Base-by-base conservation (phyloP, 2,797 vertebrate genomes). In the Gila robusta region DNA sequence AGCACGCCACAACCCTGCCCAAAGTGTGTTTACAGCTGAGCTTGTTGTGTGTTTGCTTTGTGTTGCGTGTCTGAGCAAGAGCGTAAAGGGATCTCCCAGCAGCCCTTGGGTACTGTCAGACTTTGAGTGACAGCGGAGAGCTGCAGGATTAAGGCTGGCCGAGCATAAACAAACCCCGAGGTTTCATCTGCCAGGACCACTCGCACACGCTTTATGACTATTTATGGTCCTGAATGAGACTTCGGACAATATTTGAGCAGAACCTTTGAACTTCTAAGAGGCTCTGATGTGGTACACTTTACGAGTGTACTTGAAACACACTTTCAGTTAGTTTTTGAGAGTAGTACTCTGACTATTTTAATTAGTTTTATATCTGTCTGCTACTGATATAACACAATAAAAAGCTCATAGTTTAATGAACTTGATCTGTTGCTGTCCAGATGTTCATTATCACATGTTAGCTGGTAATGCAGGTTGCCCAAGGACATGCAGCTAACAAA, bases 61-160 rank as follows among this genome's bases (percentile, higher is more conserved):
- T 70, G 44, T 49, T 89, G 66, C 88, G 52, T 89, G 90, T 81
- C 89, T 84, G 73, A 86, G 87, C 89, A 86, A 23, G 89, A 39
- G 64, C 28, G 87, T 85, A 89, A 89, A 54, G 17, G 14, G 88
- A 89, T 87, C 87, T 88, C 81, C 81, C 81, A 85, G 83, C 67
- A 87, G 87, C 88, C 90, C 83, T 87, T 87, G 86, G 90, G 90
- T 93, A 91, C 91, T 93, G 93, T 93, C 93, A 93, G 85, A 28
- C 41, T 85, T 90, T 94, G 93, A 95, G 87, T 93, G 94, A 94
- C 94, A 93, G 91, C 83, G 47, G 88, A 32, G 82, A 44, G 84
- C 89, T 73, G 47, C 71, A 62, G 93, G 95, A 94, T 95, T 95
- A 94, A 85, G 87, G 73, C 77, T 64, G 80, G 77, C 87, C 66